Conservation (phyloP, 2,888 invertebrate species). For the Chymomyza fuscimana region DNA sequence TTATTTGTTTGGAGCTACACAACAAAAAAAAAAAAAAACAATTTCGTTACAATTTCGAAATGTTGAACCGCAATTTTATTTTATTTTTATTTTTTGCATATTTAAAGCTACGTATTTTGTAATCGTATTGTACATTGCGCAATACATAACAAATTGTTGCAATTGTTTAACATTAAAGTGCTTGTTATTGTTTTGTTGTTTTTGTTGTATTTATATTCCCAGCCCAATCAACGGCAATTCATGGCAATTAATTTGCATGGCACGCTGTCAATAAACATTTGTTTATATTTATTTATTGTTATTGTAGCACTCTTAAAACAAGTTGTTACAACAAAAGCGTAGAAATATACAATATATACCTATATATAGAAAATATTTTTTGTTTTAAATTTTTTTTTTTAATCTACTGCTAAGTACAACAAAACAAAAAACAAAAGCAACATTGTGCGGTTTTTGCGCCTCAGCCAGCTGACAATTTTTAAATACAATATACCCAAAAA, state of each 20-base stretch:
- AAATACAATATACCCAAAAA: not conserved
- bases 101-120: not conserved
- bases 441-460: conserved; percentile 7
- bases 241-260: conserved; percentile 68
- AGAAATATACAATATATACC: conserved; percentile 13
- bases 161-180: conserved; percentile 44
- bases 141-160: conserved; percentile 22
- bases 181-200: not conserved
- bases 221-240: conserved; percentile 67
- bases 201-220: conserved; percentile 51
- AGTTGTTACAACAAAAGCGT: conserved; percentile 30
- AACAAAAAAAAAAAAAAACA: conserved; percentile 30
- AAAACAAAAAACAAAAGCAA: conserved; percentile 21
- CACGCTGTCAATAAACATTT: conserved; percentile 62
- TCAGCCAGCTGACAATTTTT: not conserved
- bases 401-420: conserved; percentile 32
- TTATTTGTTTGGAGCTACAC: not conserved
- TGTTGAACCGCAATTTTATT: conserved; percentile 1
- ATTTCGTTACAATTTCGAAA: conserved; percentile 30
- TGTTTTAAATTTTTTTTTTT: not conserved
- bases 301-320: conserved; percentile 14
- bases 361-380: conserved; percentile 23
- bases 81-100: conserved; percentile 1
- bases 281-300: conserved; percentile 58
- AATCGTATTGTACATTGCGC: conserved; percentile 42